Base-by-base conservation (phyloP, 30 jellyfish, hydroid and myxozoan genomes). In the Cassiopea andromeda region DNA sequence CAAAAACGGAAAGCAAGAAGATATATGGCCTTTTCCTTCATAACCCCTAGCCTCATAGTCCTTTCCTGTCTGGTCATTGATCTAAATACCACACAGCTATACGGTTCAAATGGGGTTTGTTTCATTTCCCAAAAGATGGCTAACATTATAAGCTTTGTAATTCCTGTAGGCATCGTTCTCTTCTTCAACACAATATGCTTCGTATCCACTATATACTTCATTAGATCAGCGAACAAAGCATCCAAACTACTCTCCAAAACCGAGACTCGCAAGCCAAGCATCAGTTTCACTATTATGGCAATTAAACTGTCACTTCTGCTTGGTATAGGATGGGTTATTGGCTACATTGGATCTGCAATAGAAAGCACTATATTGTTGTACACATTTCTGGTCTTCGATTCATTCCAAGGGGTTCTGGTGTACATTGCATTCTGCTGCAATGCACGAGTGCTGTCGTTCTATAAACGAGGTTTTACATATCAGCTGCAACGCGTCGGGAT, bases 391-490 rank as follows among this genome's bases (percentile, higher is more conserved):
- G 15, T 80, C 17, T n/a, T 79, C 61, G 82, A 79, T 72, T 79
- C 95, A 16, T 88, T 66, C 48, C 95, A 88, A 45, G 95, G 95
- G 3, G 70, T 79, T 15, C 59, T 88, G 60, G 8, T 78, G n/a
- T 88, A 71, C 84, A 18, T 88, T 38, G 90, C 95, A 48, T 88
- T 88, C 87, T 88, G 95, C 66, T 78, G 85, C 87, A 88, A 88
- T 75, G 19, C 58, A 70, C 46, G 88, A 44, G 95, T 88, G 6
- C 78, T 71, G 73, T 49, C 68, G 1, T 75, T 86, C 84, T 86
- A 86, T 75, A 69, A 69, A 48, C 38, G 84, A 4, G 57, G 59
- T 44, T 19, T 75, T 17, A 45, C 0, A 57, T 10, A 10, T 1
- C 54, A 47, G 44, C 46, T 19, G 0, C 79, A 7, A 46, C 64